Base-by-base conservation (phyloP, 2,888 invertebrate species). In the Aplocera efformata region DNA sequence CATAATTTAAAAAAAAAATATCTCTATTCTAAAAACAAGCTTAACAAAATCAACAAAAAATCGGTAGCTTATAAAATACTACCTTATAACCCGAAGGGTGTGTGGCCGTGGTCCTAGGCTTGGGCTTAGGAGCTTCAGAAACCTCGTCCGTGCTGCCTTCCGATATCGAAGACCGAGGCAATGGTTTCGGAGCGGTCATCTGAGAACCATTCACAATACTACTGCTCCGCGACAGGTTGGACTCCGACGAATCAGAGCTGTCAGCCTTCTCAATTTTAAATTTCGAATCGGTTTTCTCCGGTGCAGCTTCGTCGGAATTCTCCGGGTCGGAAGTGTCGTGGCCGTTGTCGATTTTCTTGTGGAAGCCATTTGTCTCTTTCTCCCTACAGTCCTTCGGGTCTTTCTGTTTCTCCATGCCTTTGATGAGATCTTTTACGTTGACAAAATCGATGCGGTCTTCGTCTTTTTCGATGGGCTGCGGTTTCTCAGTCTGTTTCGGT, bases 41-140 rank as follows among this genome's bases (percentile, higher is more conserved):
- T 24, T 8, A 39, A 36, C 4, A 35, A n/a, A 10, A 30, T n/a
- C n/a, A n/a, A n/a, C n/a, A n/a, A n/a, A n/a, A n/a, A n/a, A n/a
- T n/a, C n/a, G n/a, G n/a, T n/a, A n/a, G n/a, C n/a, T n/a, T n/a
- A n/a, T n/a, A n/a, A n/a, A n/a, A n/a, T n/a, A n/a, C 55, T 86
- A 95, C 95, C 95, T 95, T 95, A 72, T 95, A 95, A 73, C 94
- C 93, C 54, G 93, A 91, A 27, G 91, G 90, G 1, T 91, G 89
- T 41, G 84, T 81, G 8, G 90, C 79, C 0, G 91, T 91, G 7
- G 94, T 94, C 72, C 96, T 90, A 4, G 95, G 94, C 63, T 92
- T 92, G 7, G 94, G 93, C 40, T 85, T 85, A 0, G 88, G 81
- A 0, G 75, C 76, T 53, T 86, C 88, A 1, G 63, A 63, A 21